Conservation (phyloP, 2,113 vertebrate genomes). For the Cyanoramphus novaezelandiae region DNA sequence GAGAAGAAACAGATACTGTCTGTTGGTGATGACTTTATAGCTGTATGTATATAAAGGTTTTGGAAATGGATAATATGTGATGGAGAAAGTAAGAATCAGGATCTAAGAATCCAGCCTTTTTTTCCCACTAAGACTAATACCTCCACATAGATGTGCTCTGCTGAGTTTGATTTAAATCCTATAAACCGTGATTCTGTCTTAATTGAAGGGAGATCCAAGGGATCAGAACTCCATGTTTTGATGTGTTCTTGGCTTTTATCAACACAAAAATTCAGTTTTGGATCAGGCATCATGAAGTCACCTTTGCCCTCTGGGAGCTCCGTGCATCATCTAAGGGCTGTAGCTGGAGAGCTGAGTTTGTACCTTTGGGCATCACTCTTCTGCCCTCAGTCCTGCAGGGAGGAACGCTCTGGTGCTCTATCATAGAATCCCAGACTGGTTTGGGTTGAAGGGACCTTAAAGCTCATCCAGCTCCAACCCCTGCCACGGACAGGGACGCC, state of each 20-base stretch:
- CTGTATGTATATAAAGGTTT: not conserved
- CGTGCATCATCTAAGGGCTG: rapidly evolving
- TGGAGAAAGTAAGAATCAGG: not conserved
- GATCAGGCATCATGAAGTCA: not conserved
- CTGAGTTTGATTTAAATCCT: not conserved
- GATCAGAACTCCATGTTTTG: not conserved
- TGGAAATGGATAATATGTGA: not conserved
- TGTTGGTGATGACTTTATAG: not conserved
- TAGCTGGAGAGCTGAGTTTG: not conserved
- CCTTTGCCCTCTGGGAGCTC: not conserved
- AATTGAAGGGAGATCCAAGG: not conserved
- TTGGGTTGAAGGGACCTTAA: too few species aligned
- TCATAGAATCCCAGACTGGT: too few species aligned
- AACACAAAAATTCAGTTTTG: not conserved
- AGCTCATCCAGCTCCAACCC: too few species aligned
- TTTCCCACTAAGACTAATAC: not conserved
- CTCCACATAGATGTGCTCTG: rapidly evolving
- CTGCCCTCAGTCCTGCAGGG: not conserved
- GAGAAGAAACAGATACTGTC: not conserved
- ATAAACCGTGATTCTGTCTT: not conserved
- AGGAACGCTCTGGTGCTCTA: not conserved
- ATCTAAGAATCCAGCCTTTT: not conserved
- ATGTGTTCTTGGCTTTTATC: not conserved
- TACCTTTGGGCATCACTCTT: not conserved
- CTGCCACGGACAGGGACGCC: too few species aligned